Conservation (phyloP, 2,797 vertebrate genomes). For the Podarcis lilfordi region DNA sequence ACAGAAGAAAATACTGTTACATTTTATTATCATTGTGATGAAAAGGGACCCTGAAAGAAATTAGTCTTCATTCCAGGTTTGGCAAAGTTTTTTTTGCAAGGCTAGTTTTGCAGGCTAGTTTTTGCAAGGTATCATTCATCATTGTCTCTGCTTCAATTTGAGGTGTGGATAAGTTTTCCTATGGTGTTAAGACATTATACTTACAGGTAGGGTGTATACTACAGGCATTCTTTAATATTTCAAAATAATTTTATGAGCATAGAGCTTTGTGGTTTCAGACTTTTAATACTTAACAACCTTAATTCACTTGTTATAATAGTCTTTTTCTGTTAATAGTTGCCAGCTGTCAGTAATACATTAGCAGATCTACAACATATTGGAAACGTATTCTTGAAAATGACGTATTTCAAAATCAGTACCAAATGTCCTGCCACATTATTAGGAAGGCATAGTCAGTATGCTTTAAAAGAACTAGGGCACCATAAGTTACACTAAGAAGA, state of each 20-base stretch:
- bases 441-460: slow-evolving; percentile 39
- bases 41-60: slow-evolving; percentile 66
- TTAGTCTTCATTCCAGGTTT: slow-evolving; percentile 64
- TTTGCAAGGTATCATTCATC: slow-evolving; percentile 68
- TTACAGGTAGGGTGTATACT: slow-evolving; percentile 41
- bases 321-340: slow-evolving; percentile 71
- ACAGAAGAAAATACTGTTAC: slow-evolving; percentile 50
- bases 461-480: background rate
- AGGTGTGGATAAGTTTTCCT: slow-evolving; percentile 54
- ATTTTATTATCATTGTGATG: slow-evolving; percentile 56
- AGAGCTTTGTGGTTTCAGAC: slow-evolving; percentile 47
- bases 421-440: slow-evolving; percentile 62
- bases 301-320: slow-evolving; percentile 71
- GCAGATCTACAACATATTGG: slow-evolving; percentile 61
- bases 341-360: slow-evolving; percentile 69
- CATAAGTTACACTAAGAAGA: background rate
- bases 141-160: slow-evolving; percentile 63
- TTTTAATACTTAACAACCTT: slow-evolving; percentile 62
- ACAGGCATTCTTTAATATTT: slow-evolving; percentile 57
- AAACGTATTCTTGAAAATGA: slow-evolving; percentile 65
- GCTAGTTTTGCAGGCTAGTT: slow-evolving; percentile 37
- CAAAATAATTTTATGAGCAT: slow-evolving; percentile 60
- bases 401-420: slow-evolving; percentile 69
- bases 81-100: slow-evolving; percentile 38
- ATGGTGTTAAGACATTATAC: slow-evolving; percentile 35